Conservation (phyloP, 37 sponge, comb jelly and placozoan genomes). For the Ianthella basta region DNA sequence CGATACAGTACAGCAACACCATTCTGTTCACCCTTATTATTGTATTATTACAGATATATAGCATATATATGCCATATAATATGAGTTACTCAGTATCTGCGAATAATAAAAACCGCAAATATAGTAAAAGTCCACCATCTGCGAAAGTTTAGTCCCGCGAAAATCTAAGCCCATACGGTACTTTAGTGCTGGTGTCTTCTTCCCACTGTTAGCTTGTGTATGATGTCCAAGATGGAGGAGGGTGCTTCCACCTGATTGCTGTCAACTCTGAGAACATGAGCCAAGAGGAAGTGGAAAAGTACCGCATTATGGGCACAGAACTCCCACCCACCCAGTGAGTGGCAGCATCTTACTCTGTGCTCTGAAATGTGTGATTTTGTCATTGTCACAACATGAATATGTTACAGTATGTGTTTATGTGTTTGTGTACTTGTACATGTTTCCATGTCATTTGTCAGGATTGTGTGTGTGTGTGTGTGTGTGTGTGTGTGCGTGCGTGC, state of each 20-base stretch:
- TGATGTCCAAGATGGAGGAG: slow-evolving; percentile 71
- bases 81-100: no score
- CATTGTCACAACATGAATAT: neutral
- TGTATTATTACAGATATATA: no score
- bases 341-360: no score
- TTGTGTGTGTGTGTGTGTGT: neutral
- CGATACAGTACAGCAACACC: no score
- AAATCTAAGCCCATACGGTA: no score
- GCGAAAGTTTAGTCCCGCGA: no score
- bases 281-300: slow-evolving; percentile 40
- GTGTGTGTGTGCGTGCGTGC: neutral
- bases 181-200: no score
- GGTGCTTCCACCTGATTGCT: slow-evolving; percentile 59
- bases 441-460: neutral
- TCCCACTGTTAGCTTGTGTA: slow-evolving; percentile 48
- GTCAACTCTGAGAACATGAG: slow-evolving; percentile 69
- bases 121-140: no score
- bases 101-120: no score
- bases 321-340: slow-evolving; percentile 65
- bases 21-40: no score
- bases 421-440: neutral
- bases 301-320: slow-evolving; percentile 59
- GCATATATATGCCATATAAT: no score
- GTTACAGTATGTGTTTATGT: neutral
- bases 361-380: no score